Conservation (phyloP, 1,140 invertebrate genomes). For the Brachionus plicatilis region DNA sequence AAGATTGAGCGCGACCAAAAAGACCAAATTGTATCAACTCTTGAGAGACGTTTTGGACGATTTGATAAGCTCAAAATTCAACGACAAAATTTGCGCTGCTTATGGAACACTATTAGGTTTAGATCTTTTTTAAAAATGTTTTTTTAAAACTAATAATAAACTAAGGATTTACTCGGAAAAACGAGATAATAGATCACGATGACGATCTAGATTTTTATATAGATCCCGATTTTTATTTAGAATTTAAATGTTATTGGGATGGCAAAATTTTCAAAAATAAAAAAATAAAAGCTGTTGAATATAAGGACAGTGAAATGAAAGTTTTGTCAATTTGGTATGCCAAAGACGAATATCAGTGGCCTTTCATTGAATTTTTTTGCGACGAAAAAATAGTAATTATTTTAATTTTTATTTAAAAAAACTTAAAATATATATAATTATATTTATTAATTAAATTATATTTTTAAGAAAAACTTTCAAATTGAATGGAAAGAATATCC, state of each 20-base stretch:
- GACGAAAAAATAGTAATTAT: not conserved
- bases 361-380: not conserved
- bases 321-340: too few species aligned
- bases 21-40: not conserved
- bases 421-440: not conserved
- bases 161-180: not conserved
- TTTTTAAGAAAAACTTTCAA: not conserved
- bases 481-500: too few species aligned
- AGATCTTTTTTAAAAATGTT: not conserved
- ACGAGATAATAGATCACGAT: not conserved
- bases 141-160: not conserved
- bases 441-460: not conserved
- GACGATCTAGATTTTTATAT: not conserved
- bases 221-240: not conserved
- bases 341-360: not conserved
- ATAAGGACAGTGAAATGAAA: too few species aligned
- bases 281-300: too few species aligned
- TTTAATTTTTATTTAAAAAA: not conserved
- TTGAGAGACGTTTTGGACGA: not conserved
- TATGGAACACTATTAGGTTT: not conserved
- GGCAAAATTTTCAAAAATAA: not conserved
- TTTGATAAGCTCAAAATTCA: not conserved
- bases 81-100: not conserved
- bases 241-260: not conserved
- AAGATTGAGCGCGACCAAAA: not conserved